A percentile compares a stretch with the other conserved stretches of the same genome.
These are phyloP conservation scores for Pseudachorutes palmiensis DNA, from an alignment of 1,140 invertebrate species.

Conservation along the genomic window DNA sequence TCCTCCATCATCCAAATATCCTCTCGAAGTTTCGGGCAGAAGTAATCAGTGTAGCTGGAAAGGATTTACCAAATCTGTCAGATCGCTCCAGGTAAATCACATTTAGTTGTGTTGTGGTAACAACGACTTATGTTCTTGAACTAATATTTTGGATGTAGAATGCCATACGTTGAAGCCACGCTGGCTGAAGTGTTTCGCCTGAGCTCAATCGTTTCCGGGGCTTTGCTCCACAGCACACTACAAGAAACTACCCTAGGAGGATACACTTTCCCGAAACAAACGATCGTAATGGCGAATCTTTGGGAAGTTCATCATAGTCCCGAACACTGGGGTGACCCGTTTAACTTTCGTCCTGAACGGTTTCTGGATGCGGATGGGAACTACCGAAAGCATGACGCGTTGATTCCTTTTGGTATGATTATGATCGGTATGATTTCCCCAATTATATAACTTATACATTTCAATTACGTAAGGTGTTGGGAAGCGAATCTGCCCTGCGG, in stretches of 20 bases:
- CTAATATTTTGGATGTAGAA: conserved; percentile 10
- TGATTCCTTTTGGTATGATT: conserved; percentile 41
- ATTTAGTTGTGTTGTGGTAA: neutral
- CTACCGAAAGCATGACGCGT: conserved; percentile 30
- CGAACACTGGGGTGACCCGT: conserved; percentile 58
- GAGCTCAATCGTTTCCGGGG: conserved; percentile 11
- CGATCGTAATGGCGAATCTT: conserved; percentile 42
- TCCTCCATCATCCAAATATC: conserved; percentile 19
- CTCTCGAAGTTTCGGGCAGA: neutral
- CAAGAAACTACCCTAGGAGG: conserved; percentile 21
- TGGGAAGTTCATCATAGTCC: conserved; percentile 49
- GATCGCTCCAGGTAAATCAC: conserved; percentile 16
- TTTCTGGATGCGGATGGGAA: conserved; percentile 43
- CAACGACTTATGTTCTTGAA: neutral
- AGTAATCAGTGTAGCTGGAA: conserved; percentile 2
- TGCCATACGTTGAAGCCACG: conserved; percentile 12
- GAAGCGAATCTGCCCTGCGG: conserved; percentile 60
- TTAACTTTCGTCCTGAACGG: conserved; percentile 60
- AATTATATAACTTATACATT: conserved; percentile 17
- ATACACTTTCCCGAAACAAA: conserved; percentile 20
- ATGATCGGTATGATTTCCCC: too few species aligned
- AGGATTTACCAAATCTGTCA: neutral
- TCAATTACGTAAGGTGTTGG: conserved; percentile 47
- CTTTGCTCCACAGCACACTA: conserved; percentile 3
- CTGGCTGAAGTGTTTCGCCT: conserved; percentile 9